Evolutionary conservation across 2,888 invertebrate species (phyloP), one percentile per base, ranked within the genome.

Genomic region (Mamestra brassicae): DNA sequence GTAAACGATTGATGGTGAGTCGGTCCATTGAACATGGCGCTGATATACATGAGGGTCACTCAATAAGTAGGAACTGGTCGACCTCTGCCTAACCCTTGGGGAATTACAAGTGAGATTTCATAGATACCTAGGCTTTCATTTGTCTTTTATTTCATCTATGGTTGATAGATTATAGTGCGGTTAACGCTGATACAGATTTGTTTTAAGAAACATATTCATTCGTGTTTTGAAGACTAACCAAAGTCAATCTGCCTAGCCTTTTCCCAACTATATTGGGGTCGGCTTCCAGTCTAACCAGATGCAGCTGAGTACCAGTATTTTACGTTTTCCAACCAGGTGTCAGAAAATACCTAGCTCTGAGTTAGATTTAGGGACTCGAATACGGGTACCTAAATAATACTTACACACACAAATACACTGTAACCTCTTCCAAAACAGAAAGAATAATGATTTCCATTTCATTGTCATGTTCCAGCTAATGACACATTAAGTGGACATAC

Each of bases 401-500:
- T n/a, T n/a, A n/a, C 4, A 4, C 6, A 6, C 4, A 38, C 4
- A 38, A 38, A 6, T 13, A 11, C 3, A 47, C 6, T 7, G 3
- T 34, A 34, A 13, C 15, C 38, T 38, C 38, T 50, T 8, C 13
- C 3, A 4, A 17, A 45, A 58, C 7, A 3, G 0, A 42, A 52
- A 11, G 1, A 45, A 73, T 57, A 60, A 15, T 13, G 1, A 52
- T 17, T 17, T 50, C n/a, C 6, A 47, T 47, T 54, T 61, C 6
- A 55, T n/a, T 47, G 64, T 42, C 45, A 50, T 38, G 42, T 57
- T 13, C 26, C 7, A 57, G 34, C 10, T 42, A 74, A 74, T 64
- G 55, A 7, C 13, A 75, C 76, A 47, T 38, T 62, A 62, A 62
- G 62, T 74, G 55, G 15, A 47, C 55, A 34, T 34, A 76, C 76